Base-by-base conservation (phyloP, 2,797 vertebrate genomes). In the Cephalopachus bancanus region DNA sequence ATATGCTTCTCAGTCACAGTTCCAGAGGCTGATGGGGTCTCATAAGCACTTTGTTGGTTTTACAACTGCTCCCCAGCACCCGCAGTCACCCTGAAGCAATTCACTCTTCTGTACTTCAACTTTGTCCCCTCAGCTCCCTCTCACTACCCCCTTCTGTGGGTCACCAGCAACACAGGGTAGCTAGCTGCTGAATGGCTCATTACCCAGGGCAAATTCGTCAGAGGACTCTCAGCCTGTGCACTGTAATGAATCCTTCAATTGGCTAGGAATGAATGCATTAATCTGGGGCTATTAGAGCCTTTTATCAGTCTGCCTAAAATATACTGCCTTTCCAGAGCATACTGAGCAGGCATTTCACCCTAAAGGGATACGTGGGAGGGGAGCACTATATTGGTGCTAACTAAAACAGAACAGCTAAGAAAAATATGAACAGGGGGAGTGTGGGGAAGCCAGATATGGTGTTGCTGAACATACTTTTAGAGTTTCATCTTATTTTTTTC, bases 251-350 rank as follows among this genome's bases (percentile, higher is more conserved):
- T 95, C 96, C 96, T 95, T 97, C 97, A 96, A 96, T 97, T 98
- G 98, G 96, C 94, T 89, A 93, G 95, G 94, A 98, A 97, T 97
- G 97, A 98, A 98, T 98, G 96, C 97, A 97, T 98, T 98, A 98
- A 98, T 98, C 97, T 97, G 96, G 96, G 96, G 74, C 96, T 91
- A 98, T 98, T 98, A 97, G 95, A 96, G 95, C 67, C 96, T 97
- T 98, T 97, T 97, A 97, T 97, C 97, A 93, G 76, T 78, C 84
- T 98, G 95, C 96, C 94, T 97, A 97, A 98, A 98, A 98, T 98
- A 97, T 44, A 90, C 95, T 97, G 96, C 81, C 97, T 98, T 94
- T 83, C 69, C 11, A 1, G 94, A 94, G 97, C 96, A 92, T 28
- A 95, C 72, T 88, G 96, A 97, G 92, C 93, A 97, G 96, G 84